Evolutionary conservation across 2,113 vertebrate species (phyloP).

Genomic region (Rhadina sibilatrix): DNA sequence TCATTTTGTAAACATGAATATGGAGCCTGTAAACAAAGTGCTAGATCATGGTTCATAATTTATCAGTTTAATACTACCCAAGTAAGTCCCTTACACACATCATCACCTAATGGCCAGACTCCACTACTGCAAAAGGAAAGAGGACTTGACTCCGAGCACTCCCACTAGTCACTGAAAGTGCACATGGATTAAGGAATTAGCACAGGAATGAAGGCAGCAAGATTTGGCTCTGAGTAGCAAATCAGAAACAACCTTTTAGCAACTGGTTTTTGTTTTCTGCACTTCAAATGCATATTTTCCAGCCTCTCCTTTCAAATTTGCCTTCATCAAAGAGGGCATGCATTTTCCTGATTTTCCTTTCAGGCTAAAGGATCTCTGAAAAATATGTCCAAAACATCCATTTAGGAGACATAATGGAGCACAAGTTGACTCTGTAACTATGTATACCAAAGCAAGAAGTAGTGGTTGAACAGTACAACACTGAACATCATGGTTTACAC

Average conservation of each 20-base stretch:
- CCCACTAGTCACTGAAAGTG: background rate
- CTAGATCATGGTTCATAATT: background rate
- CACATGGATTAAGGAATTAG: background rate
- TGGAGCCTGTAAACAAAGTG: constrained; percentile 46
- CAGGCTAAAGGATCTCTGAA: background rate
- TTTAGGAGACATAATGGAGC: background rate
- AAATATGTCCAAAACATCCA: background rate
- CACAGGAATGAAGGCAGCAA: background rate
- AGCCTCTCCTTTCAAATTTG: background rate
- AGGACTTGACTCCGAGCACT: background rate
- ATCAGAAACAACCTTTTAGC: background rate
- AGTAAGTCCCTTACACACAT: background rate
- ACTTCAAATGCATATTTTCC: background rate
- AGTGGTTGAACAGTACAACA: background rate
- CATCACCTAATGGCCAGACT: background rate
- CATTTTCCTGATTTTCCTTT: background rate
- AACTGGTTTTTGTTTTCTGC: background rate
- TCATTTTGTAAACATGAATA: constrained; percentile 38
- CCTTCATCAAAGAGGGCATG: background rate
- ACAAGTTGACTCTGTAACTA: background rate
- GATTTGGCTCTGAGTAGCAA: background rate
- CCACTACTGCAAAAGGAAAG: background rate
- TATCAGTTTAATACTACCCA: background rate
- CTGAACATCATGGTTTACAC: background rate
- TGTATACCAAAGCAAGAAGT: background rate